Evolutionary conservation across 37 sponge, comb jelly and placozoan species (phyloP).

Genomic region (Halisarca cf. caerulea): DNA sequence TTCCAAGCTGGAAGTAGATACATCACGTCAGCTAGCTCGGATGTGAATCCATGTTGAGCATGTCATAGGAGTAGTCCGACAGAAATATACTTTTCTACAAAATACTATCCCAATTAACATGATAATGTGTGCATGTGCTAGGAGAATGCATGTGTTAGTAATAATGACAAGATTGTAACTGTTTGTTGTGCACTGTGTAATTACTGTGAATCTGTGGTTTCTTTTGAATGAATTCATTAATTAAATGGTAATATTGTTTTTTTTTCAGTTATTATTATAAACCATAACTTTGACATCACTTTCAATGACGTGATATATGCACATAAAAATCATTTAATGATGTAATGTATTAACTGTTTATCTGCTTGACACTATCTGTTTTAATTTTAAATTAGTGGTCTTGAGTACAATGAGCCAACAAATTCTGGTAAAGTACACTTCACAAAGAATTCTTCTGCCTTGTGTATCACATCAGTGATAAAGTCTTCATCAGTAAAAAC

Average conservation of each 20-base stretch:
- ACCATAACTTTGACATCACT: no score
- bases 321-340: no score
- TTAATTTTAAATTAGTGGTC: no score
- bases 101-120: conserved; percentile 54
- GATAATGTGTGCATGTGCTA: not conserved
- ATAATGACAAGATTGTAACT: conserved; percentile 46
- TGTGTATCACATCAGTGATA: conserved; percentile 22
- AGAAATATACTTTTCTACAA: conserved; percentile 56
- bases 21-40: conserved; percentile 66
- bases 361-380: no score
- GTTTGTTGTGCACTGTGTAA: conserved; percentile 71
- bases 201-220: conserved; percentile 59
- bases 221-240: conserved; percentile 55
- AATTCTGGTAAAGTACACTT: conserved; percentile 41
- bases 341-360: no score
- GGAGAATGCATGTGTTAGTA: not conserved
- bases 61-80: conserved; percentile 59
- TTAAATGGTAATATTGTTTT: no score
- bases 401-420: conserved; percentile 46
- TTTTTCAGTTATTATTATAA: no score
- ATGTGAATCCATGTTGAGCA: conserved; percentile 79
- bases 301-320: no score
- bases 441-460: conserved; percentile 24
- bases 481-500: conserved; percentile 34
- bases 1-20: conserved; percentile 46